A percentile compares a stretch with the other conserved stretches of the same genome.
Conservation (phyloP, 2,888 invertebrate genomes). For the Mamestra brassicae region DNA sequence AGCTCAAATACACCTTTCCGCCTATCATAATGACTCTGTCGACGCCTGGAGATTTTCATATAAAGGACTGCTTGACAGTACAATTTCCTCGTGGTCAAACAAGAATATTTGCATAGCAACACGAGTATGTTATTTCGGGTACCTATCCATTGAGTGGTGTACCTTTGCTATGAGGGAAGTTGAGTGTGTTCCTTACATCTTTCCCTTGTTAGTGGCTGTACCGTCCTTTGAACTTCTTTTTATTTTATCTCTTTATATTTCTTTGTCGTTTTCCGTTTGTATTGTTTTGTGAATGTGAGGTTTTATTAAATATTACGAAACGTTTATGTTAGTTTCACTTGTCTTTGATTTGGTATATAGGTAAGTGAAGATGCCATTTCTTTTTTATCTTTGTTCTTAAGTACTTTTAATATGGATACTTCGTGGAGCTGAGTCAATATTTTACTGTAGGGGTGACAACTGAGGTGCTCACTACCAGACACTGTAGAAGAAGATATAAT, state of each 20-base stretch:
- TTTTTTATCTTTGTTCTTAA: not conserved
- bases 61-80: conserved; percentile 20
- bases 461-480: not conserved
- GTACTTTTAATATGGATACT: not conserved
- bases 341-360: conserved; percentile 2
- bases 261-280: conserved; percentile 1
- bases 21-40: conserved; percentile 14
- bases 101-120: conserved; percentile 53
- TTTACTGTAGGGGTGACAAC: not conserved
- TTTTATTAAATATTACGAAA: not conserved
- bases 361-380: not conserved
- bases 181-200: conserved; percentile 39
- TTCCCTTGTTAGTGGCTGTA: conserved; percentile 50
- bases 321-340: not conserved
- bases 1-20: conserved; percentile 7
- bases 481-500: no score
- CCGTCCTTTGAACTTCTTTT: conserved; percentile 45
- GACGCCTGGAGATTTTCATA: not conserved
- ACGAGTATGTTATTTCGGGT: conserved; percentile 46
- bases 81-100: conserved; percentile 46
- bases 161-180: conserved; percentile 31
- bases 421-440: not conserved
- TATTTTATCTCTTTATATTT: conserved; percentile 29
- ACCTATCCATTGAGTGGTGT: conserved; percentile 39
- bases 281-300: conserved; percentile 12